Percentiles rank a stretch among this genome's conserved stretches.
Conservation (phyloP, 1,140 invertebrate species). For the Trichonephila clavata region DNA sequence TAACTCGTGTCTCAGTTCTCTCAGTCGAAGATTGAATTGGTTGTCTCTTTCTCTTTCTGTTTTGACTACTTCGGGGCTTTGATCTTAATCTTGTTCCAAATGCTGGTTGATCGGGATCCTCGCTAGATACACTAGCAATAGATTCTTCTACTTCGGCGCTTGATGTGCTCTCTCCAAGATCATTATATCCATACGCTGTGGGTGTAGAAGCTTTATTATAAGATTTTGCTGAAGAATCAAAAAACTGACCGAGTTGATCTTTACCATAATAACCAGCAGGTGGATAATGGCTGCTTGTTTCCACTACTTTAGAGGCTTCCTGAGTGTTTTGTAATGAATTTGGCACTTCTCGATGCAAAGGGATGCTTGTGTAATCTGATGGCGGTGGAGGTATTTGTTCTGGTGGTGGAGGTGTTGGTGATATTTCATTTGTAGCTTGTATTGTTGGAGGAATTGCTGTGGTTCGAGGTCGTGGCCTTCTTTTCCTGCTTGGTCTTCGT, state of each 20-base stretch:
- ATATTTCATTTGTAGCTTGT: slow-evolving; percentile 33
- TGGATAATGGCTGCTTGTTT: slow-evolving; percentile 67
- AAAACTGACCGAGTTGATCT: slow-evolving; percentile 71
- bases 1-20: slow-evolving; percentile 38
- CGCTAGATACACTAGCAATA: slow-evolving; percentile 14
- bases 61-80: background rate
- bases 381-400: slow-evolving; percentile 70
- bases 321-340: background rate
- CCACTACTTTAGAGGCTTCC: slow-evolving; percentile 3
- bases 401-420: slow-evolving; percentile 68
- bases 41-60: slow-evolving; percentile 6
- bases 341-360: background rate
- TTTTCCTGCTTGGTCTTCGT: slow-evolving; percentile 46
- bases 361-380: slow-evolving; percentile 42
- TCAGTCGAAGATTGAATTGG: slow-evolving; percentile 52
- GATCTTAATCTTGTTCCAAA: slow-evolving; percentile 68
- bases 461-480: slow-evolving; percentile 53
- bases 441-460: background rate
- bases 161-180: slow-evolving; percentile 43
- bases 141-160: slow-evolving; percentile 57
- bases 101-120: slow-evolving; percentile 59
- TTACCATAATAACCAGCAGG: slow-evolving; percentile 73
- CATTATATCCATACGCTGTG: slow-evolving; percentile 13
- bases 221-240: slow-evolving; percentile 60
- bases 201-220: slow-evolving; percentile 49